phyloP scores from a whole-genome alignment of 2,797 vertebrate genomes.

The Potorous gilbertii region DNA sequence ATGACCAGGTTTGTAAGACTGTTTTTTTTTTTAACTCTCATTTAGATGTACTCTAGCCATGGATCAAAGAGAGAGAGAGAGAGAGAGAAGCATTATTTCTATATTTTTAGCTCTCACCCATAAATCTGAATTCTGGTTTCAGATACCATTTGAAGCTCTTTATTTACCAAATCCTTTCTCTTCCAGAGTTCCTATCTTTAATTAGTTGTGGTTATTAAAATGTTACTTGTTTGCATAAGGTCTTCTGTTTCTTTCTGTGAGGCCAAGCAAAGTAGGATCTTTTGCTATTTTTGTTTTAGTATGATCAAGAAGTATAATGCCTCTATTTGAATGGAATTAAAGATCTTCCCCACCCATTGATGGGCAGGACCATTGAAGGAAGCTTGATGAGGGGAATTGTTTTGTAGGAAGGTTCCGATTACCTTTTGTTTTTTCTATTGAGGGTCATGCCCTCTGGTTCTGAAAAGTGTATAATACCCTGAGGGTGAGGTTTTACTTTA shows the following conservation, averaged over 20 bases:
- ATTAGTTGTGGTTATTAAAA: not conserved
- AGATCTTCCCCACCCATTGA: no score
- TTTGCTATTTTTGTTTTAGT: no score
- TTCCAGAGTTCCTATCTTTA: not conserved
- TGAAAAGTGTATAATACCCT: no score
- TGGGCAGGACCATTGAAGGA: no score
- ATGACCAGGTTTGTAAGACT: not conserved
- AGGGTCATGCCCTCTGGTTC: no score
- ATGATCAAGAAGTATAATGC: no score
- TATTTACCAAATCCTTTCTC: not conserved
- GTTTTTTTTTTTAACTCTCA: not conserved
- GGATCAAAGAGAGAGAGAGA: not conserved
- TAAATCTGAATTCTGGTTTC: not conserved
- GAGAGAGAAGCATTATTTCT: not conserved
- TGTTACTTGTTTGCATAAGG: not conserved
- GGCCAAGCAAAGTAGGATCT: no score
- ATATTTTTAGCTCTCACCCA: not conserved
- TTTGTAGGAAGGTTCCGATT: no score
- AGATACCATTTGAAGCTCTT: not conserved
- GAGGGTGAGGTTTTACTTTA: no score
- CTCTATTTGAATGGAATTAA: no score
- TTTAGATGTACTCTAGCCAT: not conserved
- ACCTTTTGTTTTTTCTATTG: no score
- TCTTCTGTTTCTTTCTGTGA: not conserved
- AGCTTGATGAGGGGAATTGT: no score